Base-by-base conservation (phyloP, 2,888 invertebrate genomes). In the Aquatica leii region DNA sequence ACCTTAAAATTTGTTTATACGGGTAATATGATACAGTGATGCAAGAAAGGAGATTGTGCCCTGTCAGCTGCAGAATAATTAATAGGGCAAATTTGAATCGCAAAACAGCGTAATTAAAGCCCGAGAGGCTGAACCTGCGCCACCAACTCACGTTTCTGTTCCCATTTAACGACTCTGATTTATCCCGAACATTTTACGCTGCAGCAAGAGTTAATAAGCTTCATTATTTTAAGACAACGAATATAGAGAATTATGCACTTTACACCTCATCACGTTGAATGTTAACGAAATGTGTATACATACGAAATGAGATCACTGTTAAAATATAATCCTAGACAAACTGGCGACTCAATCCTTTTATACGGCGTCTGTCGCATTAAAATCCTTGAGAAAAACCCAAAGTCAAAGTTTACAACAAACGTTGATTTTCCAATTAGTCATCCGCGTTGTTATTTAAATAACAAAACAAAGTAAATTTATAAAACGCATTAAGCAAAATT, bases 101-200 rank as follows among this genome's bases (percentile, higher is more conserved):
- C 64, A 64, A 64, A 64, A 64, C 64, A 60, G 50, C 50, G 60
- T 59, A 59, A 60, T 64, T 64, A 64, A 57, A 64, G 64, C 56
- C 55, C 43, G 56, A 64, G 59, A 54, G 63, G 43, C 55, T 49
- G 48, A 64, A 60, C 56, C 55, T 59, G 56, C 59, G 52, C 56
- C 59, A 55, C 59, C 59, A 57, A 60, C 57, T 58, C 48, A 56
- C 56, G 64, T 60, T 59, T 59, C 56, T 49, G 51, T 55, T 64
- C 56, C 60, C 56, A 56, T 51, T 60, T 56, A 64, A 59, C 55
- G 57, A 60, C 48, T 56, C 61, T 56, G 64, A 64, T 64, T 64
- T 64, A 64, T 60, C 24, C 49, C 17, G 34, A 63, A 59, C 59
- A 55, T 59, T 63, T 62, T 51, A 50, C 31, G 50, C 54, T 60